Base-by-base conservation (phyloP, 2,888 invertebrate species). In the Pegoplata infirma region DNA sequence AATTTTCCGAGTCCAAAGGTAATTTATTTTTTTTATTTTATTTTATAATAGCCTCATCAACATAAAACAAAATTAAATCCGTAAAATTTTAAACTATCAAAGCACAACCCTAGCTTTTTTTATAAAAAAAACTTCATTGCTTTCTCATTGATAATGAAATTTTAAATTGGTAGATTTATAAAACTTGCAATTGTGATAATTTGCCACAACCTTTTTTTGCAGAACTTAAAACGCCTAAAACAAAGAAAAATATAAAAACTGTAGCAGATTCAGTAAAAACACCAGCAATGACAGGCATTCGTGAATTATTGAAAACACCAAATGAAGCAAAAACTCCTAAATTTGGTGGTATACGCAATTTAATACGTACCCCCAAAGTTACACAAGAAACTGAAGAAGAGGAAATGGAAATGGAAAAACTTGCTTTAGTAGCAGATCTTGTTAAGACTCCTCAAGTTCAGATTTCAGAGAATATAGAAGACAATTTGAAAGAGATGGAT, bases 401-500 rank as follows among this genome's bases (percentile, higher is more conserved):
- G 17, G 79, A 81, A 44, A 49, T 21, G 17, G 79, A 81, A 44
- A 49, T 21, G 7, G 74, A 74, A 56, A 51, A 79, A 25, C 10
- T 84, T 0, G 76, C 79, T 1, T 84, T 84, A 3, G 67, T 85
- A 53, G 82, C 81, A 1, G 84, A 84, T 46, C 14, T 87, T 7
- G 69, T 87, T 0, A 84, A 84, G 17, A 86, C 86, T 1, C 85
- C 86, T 1, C 82, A 49, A 61, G 46, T 6, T 44, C 17, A 16
- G 44, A 46, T 23, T 19, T 44, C 28, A 25, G 5, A 7, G 5
- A 19, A 21, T 16, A 16, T 19, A 58, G 51, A 51, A 19, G 14
- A 19, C 1, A 51, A 63, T 32, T 16, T 16, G n/a, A 12, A n/a
- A n/a, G 55, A 55, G 55, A 28, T 28, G 12, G 14, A 32, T 0